Conservation (phyloP, 1,140 invertebrate genomes). For the Philotrypesis tridentata region DNA sequence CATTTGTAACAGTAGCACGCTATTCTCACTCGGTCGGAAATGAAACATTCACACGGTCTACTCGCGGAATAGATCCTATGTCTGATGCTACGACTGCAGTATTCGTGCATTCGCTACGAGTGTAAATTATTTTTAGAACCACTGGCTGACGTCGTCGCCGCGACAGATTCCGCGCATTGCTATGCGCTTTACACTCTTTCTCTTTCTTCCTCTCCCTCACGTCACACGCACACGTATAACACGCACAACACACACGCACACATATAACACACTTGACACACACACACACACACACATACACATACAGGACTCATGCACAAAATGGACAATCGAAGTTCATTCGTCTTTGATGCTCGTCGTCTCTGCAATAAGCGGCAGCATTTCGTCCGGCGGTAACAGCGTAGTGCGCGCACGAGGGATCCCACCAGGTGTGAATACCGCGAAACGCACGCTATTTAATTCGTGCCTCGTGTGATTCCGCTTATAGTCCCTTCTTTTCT, state of each 20-base stretch:
- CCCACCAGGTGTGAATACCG: neutral
- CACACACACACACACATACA: too few species aligned
- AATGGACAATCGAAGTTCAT: conserved; percentile 10
- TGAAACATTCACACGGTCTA: neutral
- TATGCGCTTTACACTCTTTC: neutral
- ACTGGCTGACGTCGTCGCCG: neutral
- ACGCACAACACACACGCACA: too few species aligned
- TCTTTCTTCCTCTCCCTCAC: too few species aligned
- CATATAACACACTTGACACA: too few species aligned
- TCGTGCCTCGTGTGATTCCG: neutral
- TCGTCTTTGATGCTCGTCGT: neutral
- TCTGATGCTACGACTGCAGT: conserved; percentile 10
- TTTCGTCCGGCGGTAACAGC: neutral
- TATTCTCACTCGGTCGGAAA: neutral
- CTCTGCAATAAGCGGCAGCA: neutral
- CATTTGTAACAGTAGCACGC: too few species aligned
- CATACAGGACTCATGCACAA: too few species aligned
- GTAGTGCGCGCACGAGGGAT: too few species aligned
- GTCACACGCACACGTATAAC: too few species aligned
- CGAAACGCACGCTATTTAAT: neutral
- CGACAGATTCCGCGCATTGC: conserved; percentile 3
- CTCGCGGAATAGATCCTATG: neutral
- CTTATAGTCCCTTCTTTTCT: neutral
- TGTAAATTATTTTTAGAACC: conserved; percentile 32
- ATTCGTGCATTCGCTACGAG: conserved; percentile 38